These are phyloP conservation scores for Intellagama lesueurii DNA, from an alignment of 2,797 vertebrate genomes.

Conservation along the genomic window DNA sequence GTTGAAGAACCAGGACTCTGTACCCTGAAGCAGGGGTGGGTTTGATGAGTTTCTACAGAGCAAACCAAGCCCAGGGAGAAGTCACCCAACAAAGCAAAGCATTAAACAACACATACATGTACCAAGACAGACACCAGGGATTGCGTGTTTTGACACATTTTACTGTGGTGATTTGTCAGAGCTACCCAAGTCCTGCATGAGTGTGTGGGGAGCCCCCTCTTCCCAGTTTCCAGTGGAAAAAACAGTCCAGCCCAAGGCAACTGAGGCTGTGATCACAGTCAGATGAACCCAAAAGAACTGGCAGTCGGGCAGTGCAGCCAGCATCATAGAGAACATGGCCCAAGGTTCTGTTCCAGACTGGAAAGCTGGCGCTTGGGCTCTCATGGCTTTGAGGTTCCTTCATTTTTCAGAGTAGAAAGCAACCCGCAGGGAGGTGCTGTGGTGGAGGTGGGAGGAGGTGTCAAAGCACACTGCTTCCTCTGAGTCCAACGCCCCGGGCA, in stretches of 20 bases:
- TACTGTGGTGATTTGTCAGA: slow-evolving; percentile 58
- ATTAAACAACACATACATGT: background rate
- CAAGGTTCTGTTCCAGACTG: background rate
- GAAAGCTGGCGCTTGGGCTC: background rate
- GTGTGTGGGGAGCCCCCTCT: background rate
- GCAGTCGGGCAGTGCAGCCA: slow-evolving; percentile 28
- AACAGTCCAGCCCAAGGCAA: background rate
- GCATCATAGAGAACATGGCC: slow-evolving; percentile 36
- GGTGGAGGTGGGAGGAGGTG: background rate
- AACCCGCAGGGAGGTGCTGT: background rate
- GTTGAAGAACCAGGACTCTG: background rate
- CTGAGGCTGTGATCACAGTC: background rate
- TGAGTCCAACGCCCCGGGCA: slow-evolving; percentile 92
- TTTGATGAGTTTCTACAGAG: background rate
- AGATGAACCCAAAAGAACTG: slow-evolving; percentile 1
- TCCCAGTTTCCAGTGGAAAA: slow-evolving; percentile 4
- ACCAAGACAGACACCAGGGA: slow-evolving; percentile 4
- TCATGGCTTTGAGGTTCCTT: slow-evolving; percentile 67
- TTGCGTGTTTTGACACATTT: slow-evolving; percentile 53
- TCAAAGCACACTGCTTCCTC: slow-evolving; percentile 88
- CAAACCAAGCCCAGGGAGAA: background rate
- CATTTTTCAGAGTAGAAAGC: slow-evolving; percentile 50
- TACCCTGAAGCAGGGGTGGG: background rate
- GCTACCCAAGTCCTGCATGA: slow-evolving; percentile 12
- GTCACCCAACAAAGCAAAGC: background rate